A percentile compares a stretch with the other conserved stretches of the same genome.
Evolutionary conservation across 2,888 invertebrate species (phyloP).

Genomic region (Diplazon laetatorius): DNA sequence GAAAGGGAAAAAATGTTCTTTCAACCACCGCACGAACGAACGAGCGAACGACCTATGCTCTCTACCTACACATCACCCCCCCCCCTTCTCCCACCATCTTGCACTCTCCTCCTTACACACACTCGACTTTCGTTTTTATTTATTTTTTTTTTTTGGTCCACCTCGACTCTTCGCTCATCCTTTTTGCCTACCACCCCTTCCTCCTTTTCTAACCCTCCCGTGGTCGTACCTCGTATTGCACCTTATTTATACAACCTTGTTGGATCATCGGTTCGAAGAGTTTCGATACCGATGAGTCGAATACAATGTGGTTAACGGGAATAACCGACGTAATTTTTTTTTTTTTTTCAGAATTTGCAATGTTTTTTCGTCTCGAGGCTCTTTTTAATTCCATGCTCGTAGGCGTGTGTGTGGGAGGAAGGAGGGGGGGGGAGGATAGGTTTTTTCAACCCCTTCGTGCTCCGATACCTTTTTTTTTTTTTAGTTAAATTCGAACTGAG

Average conservation of each 20-base stretch:
- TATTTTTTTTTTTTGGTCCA: constrained; percentile 1
- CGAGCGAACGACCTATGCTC: constrained; percentile 23
- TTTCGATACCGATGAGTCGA: constrained; percentile 35
- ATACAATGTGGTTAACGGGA: constrained; percentile 47
- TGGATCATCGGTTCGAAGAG: neutral
- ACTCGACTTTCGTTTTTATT: neutral
- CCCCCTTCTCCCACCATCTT: constrained; percentile 9
- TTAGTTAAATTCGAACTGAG: neutral
- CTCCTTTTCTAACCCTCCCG: neutral
- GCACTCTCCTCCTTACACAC: constrained; percentile 8
- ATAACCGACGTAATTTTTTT: constrained; percentile 44
- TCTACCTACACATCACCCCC: constrained; percentile 22
- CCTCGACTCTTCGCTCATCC: constrained; percentile 29
- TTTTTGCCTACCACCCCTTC: neutral
- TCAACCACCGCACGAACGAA: constrained; percentile 50
- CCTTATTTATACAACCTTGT: constrained; percentile 15
- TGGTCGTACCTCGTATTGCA: constrained; percentile 16
- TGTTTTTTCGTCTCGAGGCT: constrained; percentile 10
- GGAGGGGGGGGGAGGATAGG: too few relatives aligned
- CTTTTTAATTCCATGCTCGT: neutral
- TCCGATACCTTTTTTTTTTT: neutral
- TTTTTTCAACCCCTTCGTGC: neutral
- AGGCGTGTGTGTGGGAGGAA: too few relatives aligned
- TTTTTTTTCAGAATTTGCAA: constrained; percentile 25
- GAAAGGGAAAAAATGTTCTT: constrained; percentile 56